Evolutionary conservation across 1,140 invertebrate genomes (phyloP).

Genomic region (Sweltsa coloradensis): DNA sequence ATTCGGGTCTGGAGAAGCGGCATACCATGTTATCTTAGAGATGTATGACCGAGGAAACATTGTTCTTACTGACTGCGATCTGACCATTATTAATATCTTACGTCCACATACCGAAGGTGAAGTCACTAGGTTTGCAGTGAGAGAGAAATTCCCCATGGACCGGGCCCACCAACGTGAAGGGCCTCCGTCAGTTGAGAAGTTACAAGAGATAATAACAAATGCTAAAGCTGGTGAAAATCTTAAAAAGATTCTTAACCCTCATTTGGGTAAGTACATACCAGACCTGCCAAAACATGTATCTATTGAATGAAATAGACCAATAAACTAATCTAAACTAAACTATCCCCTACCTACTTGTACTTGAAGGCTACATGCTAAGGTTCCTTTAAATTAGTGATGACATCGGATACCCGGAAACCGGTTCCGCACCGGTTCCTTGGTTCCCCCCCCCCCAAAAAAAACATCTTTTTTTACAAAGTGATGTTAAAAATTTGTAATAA

Average conservation of each 20-base stretch:
- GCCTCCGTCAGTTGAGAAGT: conserved; percentile 31
- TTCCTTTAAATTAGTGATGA: too few relatives aligned
- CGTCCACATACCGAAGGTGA: conserved; percentile 88
- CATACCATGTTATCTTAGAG: conserved; percentile 93
- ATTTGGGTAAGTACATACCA: conserved; percentile 42
- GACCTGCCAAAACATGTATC: too few relatives aligned
- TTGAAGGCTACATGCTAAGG: too few relatives aligned
- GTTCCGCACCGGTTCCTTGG: too few relatives aligned
- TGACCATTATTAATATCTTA: conserved; percentile 86
- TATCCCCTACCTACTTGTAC: too few relatives aligned
- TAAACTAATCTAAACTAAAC: too few relatives aligned
- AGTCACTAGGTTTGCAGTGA: conserved; percentile 70
- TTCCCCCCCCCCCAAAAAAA: too few relatives aligned
- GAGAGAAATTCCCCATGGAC: conserved; percentile 79
- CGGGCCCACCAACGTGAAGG: conserved; percentile 48
- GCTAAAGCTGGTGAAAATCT: conserved; percentile 65
- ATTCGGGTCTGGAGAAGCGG: conserved; percentile 88
- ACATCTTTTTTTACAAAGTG: too few relatives aligned
- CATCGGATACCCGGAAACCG: too few relatives aligned
- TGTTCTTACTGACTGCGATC: conserved; percentile 82
- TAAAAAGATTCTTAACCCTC: conserved; percentile 75
- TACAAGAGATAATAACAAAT: conserved; percentile 42
- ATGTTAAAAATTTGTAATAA: too few relatives aligned
- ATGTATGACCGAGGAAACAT: conserved; percentile 96
- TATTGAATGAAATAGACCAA: too few relatives aligned